Base-by-base conservation (phyloP, 2,113 vertebrate species). In the Lepus europaeus region DNA sequence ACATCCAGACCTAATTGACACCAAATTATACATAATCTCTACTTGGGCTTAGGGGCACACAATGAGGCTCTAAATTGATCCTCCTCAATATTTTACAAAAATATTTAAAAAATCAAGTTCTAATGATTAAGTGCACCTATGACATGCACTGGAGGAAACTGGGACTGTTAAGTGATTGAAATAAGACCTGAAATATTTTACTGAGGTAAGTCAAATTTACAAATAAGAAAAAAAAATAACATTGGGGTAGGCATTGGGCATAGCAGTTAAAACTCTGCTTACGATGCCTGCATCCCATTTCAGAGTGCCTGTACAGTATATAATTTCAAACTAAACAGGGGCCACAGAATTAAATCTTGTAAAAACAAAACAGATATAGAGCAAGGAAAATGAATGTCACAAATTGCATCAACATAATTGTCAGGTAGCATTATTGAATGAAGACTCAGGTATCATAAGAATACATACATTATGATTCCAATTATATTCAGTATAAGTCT, bases 371-470 rank as follows among this genome's bases (percentile, higher is more conserved):
- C 23, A 89, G 82, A 80, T 56, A 81, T 7, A 76, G 8, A 90
- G 1, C 39, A 66, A 31, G 64, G 51, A 91, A 82, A n/a, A 76
- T 17, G 3, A 59, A 8, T 31, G 29, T 64, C 39, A 22, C 31
- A 84, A 87, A 69, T 2, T 56, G 51, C 23, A 91, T 29, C 69
- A 79, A 82, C 59, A 53, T 16, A 76, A 87, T 91, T 91, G 63
- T 74, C 19, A 70, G 91, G 12, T 53, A 81, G 10, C 0, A 25
- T 64, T 68, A 89, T 0, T 61, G 31, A 78, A 51, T 89, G 22
- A 86, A 89, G 91, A 91, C 85, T n/a, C 3, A 86, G 80, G 39
- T 68, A 53, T 89, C 61, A 64, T 27, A 89, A 81, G 49, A 93
- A 63, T 68, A 64, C 6, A 78, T 45, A 56, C 10, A 77, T 3